Conservation (phyloP, 1,140 invertebrate species). For the Sycobia sp. region DNA sequence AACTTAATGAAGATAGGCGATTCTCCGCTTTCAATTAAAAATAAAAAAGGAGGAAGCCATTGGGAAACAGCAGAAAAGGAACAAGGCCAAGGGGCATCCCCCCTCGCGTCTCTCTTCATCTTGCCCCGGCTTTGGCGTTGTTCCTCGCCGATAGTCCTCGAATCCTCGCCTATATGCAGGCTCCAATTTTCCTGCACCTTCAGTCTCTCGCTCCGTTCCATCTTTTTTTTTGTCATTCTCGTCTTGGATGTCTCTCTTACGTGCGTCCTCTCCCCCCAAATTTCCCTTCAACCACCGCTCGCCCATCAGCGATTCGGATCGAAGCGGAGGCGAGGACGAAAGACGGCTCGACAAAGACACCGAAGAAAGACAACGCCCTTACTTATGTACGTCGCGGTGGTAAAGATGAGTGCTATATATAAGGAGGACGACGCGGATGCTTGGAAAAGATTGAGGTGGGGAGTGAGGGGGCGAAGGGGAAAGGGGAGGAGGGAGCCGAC, state of each 20-base stretch:
- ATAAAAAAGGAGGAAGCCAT: background rate
- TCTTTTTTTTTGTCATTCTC: conserved; percentile 16
- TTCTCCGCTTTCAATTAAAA: conserved; percentile 31
- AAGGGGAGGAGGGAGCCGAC: background rate
- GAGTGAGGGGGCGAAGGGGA: conserved; percentile 12
- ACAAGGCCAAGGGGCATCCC: conserved; percentile 13
- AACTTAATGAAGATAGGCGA: conserved; percentile 27
- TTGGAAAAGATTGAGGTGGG: background rate
- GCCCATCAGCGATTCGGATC: conserved; percentile 32
- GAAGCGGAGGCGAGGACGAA: conserved; percentile 1
- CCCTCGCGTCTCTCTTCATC: too few relatives aligned
- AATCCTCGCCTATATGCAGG: background rate
- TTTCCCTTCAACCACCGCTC: background rate
- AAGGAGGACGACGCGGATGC: conserved; percentile 36
- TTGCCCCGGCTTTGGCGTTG: background rate
- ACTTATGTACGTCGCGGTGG: conserved; percentile 57
- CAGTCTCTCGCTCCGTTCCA: background rate
- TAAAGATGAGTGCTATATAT: conserved; percentile 52
- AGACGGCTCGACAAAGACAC: conserved; percentile 40
- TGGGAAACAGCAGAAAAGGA: background rate
- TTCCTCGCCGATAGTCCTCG: background rate
- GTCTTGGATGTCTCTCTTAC: conserved; percentile 3
- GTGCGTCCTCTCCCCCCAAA: too few relatives aligned
- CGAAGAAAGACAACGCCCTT: conserved; percentile 61
- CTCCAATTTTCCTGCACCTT: conserved; percentile 13